Percentiles rank a stretch among this genome's conserved stretches.
phyloP scores from a whole-genome alignment of 2,113 vertebrate genomes.

The Callipepla californica region DNA sequence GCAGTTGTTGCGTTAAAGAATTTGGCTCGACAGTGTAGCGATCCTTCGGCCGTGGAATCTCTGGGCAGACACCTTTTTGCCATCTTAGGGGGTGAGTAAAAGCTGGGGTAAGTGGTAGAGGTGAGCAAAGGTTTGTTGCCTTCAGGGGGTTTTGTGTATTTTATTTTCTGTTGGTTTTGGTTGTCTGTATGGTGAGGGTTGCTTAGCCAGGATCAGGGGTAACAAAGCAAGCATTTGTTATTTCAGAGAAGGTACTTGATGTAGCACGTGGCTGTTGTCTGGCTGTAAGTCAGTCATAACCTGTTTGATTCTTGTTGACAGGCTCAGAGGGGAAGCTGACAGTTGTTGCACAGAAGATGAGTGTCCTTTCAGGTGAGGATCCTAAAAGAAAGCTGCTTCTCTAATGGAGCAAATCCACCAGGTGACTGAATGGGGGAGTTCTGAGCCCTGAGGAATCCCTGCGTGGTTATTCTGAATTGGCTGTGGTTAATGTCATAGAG shows the following conservation, averaged over 20 bases:
- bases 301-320: conserved; percentile 59
- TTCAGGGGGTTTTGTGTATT: background rate
- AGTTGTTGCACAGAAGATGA: conserved; percentile 93
- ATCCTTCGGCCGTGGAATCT: conserved; percentile 85
- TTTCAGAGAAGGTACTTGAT: background rate
- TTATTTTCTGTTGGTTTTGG: background rate
- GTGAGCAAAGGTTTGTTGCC: background rate
- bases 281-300: background rate
- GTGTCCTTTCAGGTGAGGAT: conserved; percentile 91
- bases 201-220: background rate
- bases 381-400: background rate
- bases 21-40: conserved; percentile 92
- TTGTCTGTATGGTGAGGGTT: background rate
- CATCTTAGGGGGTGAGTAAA: conserved; percentile 89
- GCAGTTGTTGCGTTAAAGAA: conserved; percentile 91
- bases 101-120: background rate
- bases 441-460: background rate
- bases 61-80: conserved; percentile 90
- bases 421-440: background rate
- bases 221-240: background rate
- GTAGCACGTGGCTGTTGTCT: background rate
- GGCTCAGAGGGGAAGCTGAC: conserved; percentile 97
- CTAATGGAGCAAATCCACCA: background rate
- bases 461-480: background rate
- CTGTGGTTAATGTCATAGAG: background rate